These are phyloP conservation scores for Mercenaria mercenaria DNA, from an alignment of 1,140 invertebrate genomes.

Conservation along the genomic window DNA sequence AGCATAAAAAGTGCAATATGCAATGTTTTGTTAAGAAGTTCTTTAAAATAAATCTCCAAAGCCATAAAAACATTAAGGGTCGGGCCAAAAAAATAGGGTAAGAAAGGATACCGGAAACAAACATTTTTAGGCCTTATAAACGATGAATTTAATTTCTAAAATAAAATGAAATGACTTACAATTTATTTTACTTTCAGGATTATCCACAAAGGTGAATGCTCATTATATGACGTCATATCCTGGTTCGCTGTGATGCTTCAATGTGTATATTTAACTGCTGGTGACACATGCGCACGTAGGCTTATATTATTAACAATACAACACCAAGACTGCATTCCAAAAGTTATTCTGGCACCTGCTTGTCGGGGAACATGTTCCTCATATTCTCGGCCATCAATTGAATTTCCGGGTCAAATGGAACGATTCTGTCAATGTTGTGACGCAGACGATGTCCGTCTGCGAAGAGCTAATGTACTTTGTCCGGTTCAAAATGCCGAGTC, in stretches of 20 bases:
- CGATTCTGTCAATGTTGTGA: slow-evolving; percentile 49
- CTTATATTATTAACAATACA: not conserved
- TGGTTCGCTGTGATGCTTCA: not conserved
- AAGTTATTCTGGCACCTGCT: not conserved
- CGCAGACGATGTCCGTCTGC: not conserved
- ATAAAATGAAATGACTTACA: too few relatives aligned
- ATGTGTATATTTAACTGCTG: not conserved
- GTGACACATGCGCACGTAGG: not conserved
- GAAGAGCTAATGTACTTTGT: not conserved
- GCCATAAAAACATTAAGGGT: too few relatives aligned
- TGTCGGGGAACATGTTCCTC: slow-evolving; percentile 38
- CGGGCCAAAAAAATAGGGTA: too few relatives aligned
- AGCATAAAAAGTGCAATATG: too few relatives aligned
- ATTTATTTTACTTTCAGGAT: not conserved
- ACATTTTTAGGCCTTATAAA: too few relatives aligned
- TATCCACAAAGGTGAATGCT: not conserved
- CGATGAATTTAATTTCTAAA: too few relatives aligned
- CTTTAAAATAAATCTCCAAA: too few relatives aligned
- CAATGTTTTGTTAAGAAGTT: too few relatives aligned
- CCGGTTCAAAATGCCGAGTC: not conserved
- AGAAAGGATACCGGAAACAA: too few relatives aligned
- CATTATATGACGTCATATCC: slow-evolving; percentile 9
- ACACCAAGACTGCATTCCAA: not conserved
- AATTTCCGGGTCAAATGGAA: slow-evolving; percentile 42
- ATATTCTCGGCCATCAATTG: slow-evolving; percentile 18